These are phyloP conservation scores for Octodon degus DNA, from an alignment of 2,113 vertebrate species.

Conservation along the genomic window DNA sequence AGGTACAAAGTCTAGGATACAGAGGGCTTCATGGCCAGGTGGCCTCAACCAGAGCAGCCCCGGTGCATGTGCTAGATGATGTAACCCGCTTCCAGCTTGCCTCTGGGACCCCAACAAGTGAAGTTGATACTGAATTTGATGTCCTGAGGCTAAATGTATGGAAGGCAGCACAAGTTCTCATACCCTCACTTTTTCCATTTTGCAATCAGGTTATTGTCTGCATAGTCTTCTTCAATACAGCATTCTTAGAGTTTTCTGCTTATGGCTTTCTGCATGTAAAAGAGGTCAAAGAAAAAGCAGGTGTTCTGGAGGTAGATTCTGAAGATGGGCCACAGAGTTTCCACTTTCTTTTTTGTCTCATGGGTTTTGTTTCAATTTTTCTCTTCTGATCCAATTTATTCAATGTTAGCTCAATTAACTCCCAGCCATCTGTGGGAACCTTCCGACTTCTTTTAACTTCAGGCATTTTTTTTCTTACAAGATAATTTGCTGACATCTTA, in stretches of 20 bases:
- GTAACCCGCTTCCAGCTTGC: conserved; percentile 98
- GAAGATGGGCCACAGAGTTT: conserved; percentile 98
- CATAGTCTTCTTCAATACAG: conserved; percentile 97
- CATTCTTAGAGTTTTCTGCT: conserved; percentile 99
- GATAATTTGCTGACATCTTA: no score
- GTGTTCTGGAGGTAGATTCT: conserved; percentile 98
- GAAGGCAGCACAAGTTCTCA: conserved; percentile 97
- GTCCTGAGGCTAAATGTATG: conserved; percentile 98
- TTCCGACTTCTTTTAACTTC: background rate
- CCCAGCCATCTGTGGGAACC: background rate
- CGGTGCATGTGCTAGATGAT: conserved; percentile 99
- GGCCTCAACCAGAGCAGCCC: conserved; percentile 94
- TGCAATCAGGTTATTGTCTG: conserved; percentile 98
- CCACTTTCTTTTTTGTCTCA: conserved; percentile 97
- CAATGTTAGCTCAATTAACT: no score
- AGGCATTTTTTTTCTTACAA: no score
- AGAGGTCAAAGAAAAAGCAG: conserved; percentile 97
- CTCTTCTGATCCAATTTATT: no score
- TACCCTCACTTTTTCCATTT: conserved; percentile 99
- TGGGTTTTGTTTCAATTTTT: conserved; percentile 93
- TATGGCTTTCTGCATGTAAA: conserved; percentile 98
- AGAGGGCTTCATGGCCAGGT: rapidly evolving
- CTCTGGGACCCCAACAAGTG: conserved; percentile 98
- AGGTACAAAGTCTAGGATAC: background rate
- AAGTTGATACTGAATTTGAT: conserved; percentile 99